Conservation (phyloP, 2,113 vertebrate genomes). For the Clarias macrocephalus region DNA sequence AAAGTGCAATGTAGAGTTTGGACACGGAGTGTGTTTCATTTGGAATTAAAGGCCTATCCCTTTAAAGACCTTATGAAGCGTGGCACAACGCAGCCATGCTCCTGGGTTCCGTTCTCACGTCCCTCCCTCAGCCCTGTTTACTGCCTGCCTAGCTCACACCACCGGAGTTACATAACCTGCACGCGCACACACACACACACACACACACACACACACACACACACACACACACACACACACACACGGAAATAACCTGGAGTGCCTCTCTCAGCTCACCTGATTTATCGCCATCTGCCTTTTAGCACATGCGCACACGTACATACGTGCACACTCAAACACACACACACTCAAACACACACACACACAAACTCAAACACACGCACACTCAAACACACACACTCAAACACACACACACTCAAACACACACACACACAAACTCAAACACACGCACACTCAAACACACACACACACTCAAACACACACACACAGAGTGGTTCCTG, state of each 20-base stretch:
- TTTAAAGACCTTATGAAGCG: conserved; percentile 34
- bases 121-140: conserved; percentile 43
- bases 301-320: conserved; percentile 21
- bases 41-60: not conserved
- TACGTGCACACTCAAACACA: conserved; percentile 8
- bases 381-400: conserved; percentile 19
- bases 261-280: conserved; percentile 61
- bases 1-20: not conserved
- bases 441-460: conserved; percentile 27
- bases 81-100: conserved; percentile 45
- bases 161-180: conserved; percentile 48
- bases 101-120: conserved; percentile 47
- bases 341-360: conserved; percentile 13
- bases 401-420: conserved; percentile 20
- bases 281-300: conserved; percentile 56
- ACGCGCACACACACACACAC: not conserved
- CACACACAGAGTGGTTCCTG: not conserved
- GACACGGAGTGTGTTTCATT: not conserved
- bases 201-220: conserved; percentile 5
- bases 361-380: conserved; percentile 21
- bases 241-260: conserved; percentile 60
- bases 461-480: conserved; percentile 8
- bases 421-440: conserved; percentile 7
- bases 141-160: conserved; percentile 45
- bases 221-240: conserved; percentile 40